Conservation (phyloP, 1,140 invertebrate species). For the Drosophila sechellia region DNA sequence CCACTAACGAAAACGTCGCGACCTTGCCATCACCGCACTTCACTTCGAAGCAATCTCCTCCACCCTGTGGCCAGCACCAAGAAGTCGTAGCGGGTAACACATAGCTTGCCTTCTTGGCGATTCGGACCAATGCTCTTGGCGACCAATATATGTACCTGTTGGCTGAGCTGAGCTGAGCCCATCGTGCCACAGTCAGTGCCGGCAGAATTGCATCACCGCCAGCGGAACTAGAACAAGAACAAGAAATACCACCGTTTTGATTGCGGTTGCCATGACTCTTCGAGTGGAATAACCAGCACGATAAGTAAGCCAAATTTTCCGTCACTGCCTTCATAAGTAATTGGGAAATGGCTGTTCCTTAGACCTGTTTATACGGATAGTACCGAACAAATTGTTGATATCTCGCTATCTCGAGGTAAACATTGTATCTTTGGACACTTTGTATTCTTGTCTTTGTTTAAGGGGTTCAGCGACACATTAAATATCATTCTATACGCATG, state of each 20-base stretch:
- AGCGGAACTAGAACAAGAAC: conserved; percentile 5
- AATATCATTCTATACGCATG: no score
- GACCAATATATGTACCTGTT: conserved; percentile 17
- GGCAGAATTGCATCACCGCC: conserved; percentile 12
- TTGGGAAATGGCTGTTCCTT: conserved; percentile 4
- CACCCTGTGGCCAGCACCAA: conserved; percentile 8
- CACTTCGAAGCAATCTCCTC: conserved; percentile 23
- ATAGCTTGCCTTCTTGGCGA: conserved; percentile 16
- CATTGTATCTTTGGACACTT: not conserved
- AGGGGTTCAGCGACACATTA: not conserved
- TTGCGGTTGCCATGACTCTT: not conserved
- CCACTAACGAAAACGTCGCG: conserved; percentile 48
- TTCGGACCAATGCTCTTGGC: conserved; percentile 20
- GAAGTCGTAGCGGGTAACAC: conserved; percentile 19
- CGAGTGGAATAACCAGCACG: not conserved
- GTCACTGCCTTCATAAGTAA: conserved; percentile 15
- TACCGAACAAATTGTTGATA: not conserved
- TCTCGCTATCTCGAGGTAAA: not conserved
- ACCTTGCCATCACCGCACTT: conserved; percentile 59
- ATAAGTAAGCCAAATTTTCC: conserved; percentile 5
- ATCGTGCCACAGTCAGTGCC: conserved; percentile 3
- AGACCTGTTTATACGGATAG: conserved; percentile 16
- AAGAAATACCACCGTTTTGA: not conserved
- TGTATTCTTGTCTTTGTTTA: not conserved
- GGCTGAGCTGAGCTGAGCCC: conserved; percentile 1